Conservation (phyloP, 2,797 vertebrate genomes). For the Otus scops region DNA sequence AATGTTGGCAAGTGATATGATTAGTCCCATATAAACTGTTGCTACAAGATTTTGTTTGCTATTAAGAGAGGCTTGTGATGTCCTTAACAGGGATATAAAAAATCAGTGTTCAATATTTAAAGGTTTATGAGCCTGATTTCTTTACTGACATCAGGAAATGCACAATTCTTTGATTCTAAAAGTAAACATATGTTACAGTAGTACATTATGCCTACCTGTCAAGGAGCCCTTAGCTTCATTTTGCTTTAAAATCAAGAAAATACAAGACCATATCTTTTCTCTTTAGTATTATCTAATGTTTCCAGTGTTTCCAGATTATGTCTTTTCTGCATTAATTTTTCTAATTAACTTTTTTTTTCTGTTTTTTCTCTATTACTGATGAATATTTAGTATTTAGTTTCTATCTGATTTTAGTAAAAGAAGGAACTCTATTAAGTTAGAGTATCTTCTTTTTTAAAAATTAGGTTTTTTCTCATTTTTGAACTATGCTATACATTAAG, state of each 20-base stretch:
- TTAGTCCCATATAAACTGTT: neutral
- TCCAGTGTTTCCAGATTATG: neutral
- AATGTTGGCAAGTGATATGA: neutral
- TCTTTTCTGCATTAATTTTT: neutral
- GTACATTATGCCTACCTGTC: neutral
- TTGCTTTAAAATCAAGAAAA: neutral
- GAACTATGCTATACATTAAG: rapidly evolving
- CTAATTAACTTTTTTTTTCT: neutral
- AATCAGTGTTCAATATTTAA: neutral
- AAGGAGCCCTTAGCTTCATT: neutral
- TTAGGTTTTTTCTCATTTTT: neutral
- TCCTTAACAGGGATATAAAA: neutral
- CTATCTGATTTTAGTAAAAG: neutral
- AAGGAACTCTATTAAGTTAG: neutral
- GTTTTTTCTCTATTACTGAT: neutral
- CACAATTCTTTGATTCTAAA: neutral
- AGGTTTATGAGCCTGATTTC: neutral
- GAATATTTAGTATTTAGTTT: neutral
- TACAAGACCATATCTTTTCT: neutral
- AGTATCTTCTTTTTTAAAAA: neutral
- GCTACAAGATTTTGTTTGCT: neutral
- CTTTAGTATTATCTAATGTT: neutral
- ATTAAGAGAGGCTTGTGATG: neutral
- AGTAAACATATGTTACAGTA: neutral
- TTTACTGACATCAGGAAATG: neutral